These are phyloP conservation scores for Diglossa brunneiventris DNA, from an alignment of 2,113 vertebrate species.

Conservation along the genomic window DNA sequence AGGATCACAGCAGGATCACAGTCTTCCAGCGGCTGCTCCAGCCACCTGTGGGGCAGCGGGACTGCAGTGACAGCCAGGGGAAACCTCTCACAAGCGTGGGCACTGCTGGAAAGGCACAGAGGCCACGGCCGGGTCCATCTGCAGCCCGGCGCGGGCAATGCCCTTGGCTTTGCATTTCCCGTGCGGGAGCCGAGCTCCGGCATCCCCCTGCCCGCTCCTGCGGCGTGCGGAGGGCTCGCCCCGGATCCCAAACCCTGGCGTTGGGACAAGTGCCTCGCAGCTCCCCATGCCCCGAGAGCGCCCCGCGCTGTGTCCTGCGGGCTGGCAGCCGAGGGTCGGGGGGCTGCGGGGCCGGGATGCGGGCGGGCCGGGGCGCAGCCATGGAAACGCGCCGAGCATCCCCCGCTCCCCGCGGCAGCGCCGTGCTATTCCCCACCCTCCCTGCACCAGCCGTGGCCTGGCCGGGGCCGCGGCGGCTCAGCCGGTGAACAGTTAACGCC, in stretches of 20 bases:
- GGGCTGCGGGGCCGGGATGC: not conserved
- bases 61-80: not conserved
- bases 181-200: not conserved
- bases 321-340: not conserved
- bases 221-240: not conserved
- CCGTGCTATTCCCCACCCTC: not conserved
- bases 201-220: not conserved
- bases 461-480: not conserved
- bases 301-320: not conserved
- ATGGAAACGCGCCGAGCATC: constrained; percentile 55
- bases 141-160: not conserved
- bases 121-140: not conserved
- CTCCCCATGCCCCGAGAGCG: fast-evolving
- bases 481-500: not conserved
- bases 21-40: not conserved
- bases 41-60: not conserved
- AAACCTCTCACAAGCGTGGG: not conserved
- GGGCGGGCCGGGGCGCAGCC: constrained; percentile 12
- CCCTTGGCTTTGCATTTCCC: not conserved
- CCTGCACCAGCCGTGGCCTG: not conserved
- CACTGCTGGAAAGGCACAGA: not conserved
- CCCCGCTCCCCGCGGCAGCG: constrained; percentile 46
- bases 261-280: not conserved
- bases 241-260: not conserved
- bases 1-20: too few species aligned